Evolutionary conservation across 1,140 invertebrate species (phyloP).

Genomic region (Lasaia peninsularis): DNA sequence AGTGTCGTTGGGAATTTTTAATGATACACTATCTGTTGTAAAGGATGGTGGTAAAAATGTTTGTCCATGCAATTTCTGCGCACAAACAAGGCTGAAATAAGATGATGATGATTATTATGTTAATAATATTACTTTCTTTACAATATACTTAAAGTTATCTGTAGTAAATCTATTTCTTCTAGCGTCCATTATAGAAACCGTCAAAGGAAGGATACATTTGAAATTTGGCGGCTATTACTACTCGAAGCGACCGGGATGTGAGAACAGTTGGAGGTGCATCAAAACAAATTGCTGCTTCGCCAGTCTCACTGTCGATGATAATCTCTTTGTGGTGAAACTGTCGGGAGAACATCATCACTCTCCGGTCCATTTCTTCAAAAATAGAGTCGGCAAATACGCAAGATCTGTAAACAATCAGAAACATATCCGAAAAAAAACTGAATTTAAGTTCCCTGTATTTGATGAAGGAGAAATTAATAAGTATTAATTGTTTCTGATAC

Average conservation of each 20-base stretch:
- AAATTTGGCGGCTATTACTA: conserved; percentile 26
- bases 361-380: conserved; percentile 22
- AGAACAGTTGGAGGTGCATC: conserved; percentile 26
- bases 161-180: conserved; percentile 7
- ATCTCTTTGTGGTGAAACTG: conserved; percentile 5
- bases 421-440: too few relatives aligned
- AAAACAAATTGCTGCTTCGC: conserved; percentile 24
- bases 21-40: too few relatives aligned
- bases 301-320: conserved; percentile 11
- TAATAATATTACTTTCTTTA: not conserved
- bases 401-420: too few relatives aligned
- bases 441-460: too few relatives aligned
- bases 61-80: too few relatives aligned
- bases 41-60: too few relatives aligned
- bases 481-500: too few relatives aligned
- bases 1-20: too few relatives aligned
- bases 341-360: conserved; percentile 27
- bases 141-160: not conserved
- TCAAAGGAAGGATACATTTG: conserved; percentile 15
- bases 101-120: too few relatives aligned
- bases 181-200: conserved; percentile 21
- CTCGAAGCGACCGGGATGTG: conserved; percentile 7
- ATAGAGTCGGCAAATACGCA: conserved; percentile 12
- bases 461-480: too few relatives aligned
- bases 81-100: too few relatives aligned